phyloP scores from a whole-genome alignment of 2,888 invertebrate species.

The Rhabditoides inermis region DNA sequence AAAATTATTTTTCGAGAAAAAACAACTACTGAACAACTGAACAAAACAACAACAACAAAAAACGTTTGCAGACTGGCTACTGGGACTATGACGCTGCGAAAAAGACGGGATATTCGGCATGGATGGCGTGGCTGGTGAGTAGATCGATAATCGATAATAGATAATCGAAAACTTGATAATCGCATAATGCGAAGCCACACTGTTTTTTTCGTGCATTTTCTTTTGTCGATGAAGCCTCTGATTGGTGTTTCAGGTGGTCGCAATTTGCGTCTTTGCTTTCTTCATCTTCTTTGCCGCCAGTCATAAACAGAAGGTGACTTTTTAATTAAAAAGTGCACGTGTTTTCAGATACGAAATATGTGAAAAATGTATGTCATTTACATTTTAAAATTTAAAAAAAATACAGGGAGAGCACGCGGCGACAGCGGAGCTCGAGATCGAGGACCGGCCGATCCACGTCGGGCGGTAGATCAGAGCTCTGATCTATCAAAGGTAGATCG shows the following conservation, averaged over 20 bases:
- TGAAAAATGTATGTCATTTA: too few species aligned
- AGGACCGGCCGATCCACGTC: constrained; percentile 42
- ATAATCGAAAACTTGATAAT: too few species aligned
- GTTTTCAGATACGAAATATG: too few species aligned
- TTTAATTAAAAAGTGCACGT: too few species aligned
- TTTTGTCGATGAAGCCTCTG: too few species aligned
- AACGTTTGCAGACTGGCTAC: constrained; percentile 17
- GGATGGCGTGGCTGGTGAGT: constrained; percentile 12
- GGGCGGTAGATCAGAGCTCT: too few species aligned
- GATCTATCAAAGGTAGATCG: too few species aligned
- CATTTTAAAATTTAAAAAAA: background rate
- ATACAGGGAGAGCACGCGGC: constrained; percentile 40
- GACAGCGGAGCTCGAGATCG: constrained; percentile 48
- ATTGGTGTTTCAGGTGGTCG: constrained; percentile 18
- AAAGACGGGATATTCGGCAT: constrained; percentile 23
- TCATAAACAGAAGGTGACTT: constrained; percentile 49
- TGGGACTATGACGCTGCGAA: constrained; percentile 39
- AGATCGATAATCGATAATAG: background rate
- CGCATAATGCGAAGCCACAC: too few species aligned
- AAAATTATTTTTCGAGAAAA: too few species aligned
- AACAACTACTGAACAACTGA: too few species aligned
- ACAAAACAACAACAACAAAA: background rate
- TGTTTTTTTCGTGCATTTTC: too few species aligned
- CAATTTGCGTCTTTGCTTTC: constrained; percentile 29
- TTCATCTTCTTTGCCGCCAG: constrained; percentile 36